These are phyloP conservation scores for Hyposmocoma kahamanoa DNA, from an alignment of 1,140 invertebrate species.

Conservation along the genomic window DNA sequence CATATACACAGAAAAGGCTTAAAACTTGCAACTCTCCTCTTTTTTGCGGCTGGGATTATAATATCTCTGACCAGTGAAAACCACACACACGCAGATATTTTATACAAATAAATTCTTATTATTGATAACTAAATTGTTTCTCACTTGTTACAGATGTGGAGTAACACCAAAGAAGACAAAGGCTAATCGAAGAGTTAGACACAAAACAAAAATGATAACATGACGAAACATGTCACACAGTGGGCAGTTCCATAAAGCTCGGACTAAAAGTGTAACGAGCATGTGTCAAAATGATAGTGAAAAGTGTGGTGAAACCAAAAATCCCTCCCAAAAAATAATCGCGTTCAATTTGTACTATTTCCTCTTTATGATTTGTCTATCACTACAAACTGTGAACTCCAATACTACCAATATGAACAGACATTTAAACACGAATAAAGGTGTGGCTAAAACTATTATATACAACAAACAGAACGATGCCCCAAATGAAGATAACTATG, in stretches of 20 bases:
- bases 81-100: background rate
- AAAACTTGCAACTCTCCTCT: too few relatives aligned
- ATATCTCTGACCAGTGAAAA: too few relatives aligned
- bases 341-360: constrained; percentile 44
- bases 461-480: constrained; percentile 33
- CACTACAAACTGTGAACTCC: constrained; percentile 49
- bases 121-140: too few relatives aligned
- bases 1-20: too few relatives aligned
- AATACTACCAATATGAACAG: constrained; percentile 62
- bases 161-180: constrained; percentile 13
- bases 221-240: constrained; percentile 57
- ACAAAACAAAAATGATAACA: constrained; percentile 50
- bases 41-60: too few relatives aligned
- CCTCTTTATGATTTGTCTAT: constrained; percentile 40
- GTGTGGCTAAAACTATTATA: constrained; percentile 19
- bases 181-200: constrained; percentile 20
- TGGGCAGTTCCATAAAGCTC: constrained; percentile 33
- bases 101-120: constrained; percentile 12
- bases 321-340: constrained; percentile 25
- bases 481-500: constrained; percentile 42
- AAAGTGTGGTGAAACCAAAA: constrained; percentile 15
- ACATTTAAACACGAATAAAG: constrained; percentile 24
- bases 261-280: constrained; percentile 33
- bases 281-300: constrained; percentile 36
- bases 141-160: constrained; percentile 51